Evolutionary conservation across 1,140 invertebrate genomes (phyloP).

Genomic region (Mya arenaria): DNA sequence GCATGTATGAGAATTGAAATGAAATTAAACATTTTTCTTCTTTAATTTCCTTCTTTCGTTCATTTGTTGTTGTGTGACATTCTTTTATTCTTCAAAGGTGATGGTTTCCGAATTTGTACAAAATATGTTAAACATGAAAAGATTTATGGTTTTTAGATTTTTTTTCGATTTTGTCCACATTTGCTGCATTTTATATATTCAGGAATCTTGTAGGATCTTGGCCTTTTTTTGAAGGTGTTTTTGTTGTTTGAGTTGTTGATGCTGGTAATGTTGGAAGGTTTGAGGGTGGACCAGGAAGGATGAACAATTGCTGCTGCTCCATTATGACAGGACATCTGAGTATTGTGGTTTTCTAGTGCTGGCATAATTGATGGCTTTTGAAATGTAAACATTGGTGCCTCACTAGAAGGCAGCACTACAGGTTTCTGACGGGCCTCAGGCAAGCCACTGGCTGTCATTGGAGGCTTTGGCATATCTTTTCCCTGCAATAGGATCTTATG

Average conservation of each 20-base stretch:
- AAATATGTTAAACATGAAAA: not conserved
- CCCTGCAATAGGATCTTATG: constrained; percentile 30
- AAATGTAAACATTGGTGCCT: constrained; percentile 15
- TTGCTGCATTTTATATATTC: constrained; percentile 6
- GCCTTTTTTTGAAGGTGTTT: constrained; percentile 3
- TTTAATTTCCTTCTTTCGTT: constrained; percentile 8
- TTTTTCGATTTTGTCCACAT: constrained; percentile 20
- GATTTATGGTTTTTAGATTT: not conserved
- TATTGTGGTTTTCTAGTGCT: not conserved
- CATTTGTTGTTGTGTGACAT: constrained; percentile 1
- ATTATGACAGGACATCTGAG: constrained; percentile 16
- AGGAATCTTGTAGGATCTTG: constrained; percentile 8
- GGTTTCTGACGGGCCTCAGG: constrained; percentile 35
- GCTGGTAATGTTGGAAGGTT: not conserved
- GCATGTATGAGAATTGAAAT: not conserved
- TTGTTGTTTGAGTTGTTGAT: not conserved
- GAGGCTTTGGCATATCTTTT: constrained; percentile 13
- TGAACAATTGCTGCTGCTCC: constrained; percentile 14
- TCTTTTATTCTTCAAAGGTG: constrained; percentile 13
- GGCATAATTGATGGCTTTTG: not conserved
- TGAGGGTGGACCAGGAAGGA: constrained; percentile 4
- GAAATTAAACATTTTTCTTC: not conserved
- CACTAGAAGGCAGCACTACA: constrained; percentile 18
- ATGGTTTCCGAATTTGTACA: not conserved
- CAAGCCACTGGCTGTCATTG: constrained; percentile 18